These are phyloP conservation scores for Sarcophaga peregrina DNA, from an alignment of 1,140 invertebrate species.

Conservation along the genomic window DNA sequence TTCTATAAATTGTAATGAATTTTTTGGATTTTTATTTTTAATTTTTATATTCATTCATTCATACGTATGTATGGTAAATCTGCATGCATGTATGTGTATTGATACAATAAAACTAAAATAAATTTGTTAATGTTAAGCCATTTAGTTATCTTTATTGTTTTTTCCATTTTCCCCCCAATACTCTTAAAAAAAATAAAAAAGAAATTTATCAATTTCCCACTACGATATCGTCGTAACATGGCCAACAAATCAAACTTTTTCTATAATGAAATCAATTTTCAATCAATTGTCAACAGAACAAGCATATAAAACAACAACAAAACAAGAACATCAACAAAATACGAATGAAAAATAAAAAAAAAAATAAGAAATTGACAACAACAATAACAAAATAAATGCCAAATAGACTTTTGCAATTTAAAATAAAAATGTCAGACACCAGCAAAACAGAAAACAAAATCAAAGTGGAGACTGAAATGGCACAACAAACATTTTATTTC, in stretches of 20 bases:
- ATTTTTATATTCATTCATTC: too few relatives aligned
- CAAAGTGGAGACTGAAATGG: neutral
- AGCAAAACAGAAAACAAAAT: neutral
- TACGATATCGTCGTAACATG: slow-evolving; percentile 3
- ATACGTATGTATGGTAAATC: too few relatives aligned
- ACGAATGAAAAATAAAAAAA: neutral
- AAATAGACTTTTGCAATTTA: neutral
- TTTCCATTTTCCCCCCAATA: neutral
- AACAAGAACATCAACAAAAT: neutral
- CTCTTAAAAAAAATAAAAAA: neutral
- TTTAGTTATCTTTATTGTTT: neutral
- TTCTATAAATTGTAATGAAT: too few relatives aligned
- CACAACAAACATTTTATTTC: slow-evolving; percentile 35
- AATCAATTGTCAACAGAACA: slow-evolving; percentile 39
- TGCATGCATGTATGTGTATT: too few relatives aligned
- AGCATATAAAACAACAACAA: slow-evolving; percentile 9
- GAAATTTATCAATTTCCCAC: slow-evolving; percentile 19
- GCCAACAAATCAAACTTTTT: slow-evolving; percentile 38
- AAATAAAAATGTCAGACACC: neutral
- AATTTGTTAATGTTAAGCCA: too few relatives aligned
- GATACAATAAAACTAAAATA: too few relatives aligned
- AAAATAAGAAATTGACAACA: neutral
- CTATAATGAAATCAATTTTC: slow-evolving; percentile 40
- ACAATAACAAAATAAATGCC: neutral
- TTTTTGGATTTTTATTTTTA: too few relatives aligned